phyloP scores from a whole-genome alignment of 2,797 vertebrate species.

The Acanthurus tractus region DNA sequence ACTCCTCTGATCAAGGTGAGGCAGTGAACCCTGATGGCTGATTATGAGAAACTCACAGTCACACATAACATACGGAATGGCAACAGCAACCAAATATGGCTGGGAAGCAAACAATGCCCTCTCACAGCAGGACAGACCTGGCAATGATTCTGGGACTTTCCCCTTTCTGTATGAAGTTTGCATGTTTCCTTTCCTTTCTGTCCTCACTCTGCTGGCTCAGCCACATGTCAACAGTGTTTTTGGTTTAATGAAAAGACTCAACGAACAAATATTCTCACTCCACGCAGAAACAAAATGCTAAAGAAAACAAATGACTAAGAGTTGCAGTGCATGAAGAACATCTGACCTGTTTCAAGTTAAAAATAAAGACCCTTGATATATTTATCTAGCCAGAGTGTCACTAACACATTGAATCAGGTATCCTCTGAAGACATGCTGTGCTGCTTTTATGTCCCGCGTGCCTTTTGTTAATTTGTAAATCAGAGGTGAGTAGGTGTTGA shows the following conservation, averaged over 20 bases:
- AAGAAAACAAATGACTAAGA: not conserved
- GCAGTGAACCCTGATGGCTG: not conserved
- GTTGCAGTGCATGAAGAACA: not conserved
- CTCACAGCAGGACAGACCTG: not conserved
- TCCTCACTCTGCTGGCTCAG: not conserved
- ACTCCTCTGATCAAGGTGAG: conserved; percentile 85
- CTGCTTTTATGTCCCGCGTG: conserved; percentile 4
- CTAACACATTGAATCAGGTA: not conserved
- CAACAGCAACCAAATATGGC: not conserved
- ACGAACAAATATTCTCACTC: not conserved
- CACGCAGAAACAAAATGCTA: not conserved
- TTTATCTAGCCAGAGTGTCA: not conserved
- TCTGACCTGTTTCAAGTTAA: conserved; percentile 7
- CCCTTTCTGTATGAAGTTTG: not conserved
- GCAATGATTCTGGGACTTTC: not conserved
- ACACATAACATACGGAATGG: not conserved
- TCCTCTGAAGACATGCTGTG: not conserved
- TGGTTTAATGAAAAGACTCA: not conserved
- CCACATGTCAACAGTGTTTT: not conserved
- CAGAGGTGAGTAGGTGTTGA: conserved; percentile 65
- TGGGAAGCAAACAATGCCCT: not conserved
- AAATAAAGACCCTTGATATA: conserved; percentile 1
- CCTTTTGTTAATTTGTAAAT: conserved; percentile 60
- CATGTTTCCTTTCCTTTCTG: not conserved
- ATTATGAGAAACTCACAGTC: not conserved